Conservation (phyloP, 2,113 vertebrate species). For the Clarias magur region DNA sequence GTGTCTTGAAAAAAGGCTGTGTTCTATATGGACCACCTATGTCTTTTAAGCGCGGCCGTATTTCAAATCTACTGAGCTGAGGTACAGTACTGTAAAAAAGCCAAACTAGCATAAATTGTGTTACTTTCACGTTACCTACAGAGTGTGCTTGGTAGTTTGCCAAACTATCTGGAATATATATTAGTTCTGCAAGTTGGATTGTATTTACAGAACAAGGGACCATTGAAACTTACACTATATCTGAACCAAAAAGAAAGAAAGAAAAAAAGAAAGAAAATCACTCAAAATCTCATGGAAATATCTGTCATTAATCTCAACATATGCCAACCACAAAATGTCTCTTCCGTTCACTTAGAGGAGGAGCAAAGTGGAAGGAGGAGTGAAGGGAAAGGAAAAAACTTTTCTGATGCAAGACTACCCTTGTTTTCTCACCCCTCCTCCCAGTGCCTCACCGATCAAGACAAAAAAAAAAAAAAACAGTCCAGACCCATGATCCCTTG, state of each 20-base stretch:
- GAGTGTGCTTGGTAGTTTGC: background rate
- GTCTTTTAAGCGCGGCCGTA: background rate
- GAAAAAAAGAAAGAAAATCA: background rate
- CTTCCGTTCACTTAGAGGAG: constrained; percentile 17
- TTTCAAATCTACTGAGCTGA: constrained; percentile 4
- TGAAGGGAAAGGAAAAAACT: constrained; percentile 13
- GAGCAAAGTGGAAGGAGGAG: constrained; percentile 30
- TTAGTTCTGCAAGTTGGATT: constrained; percentile 8
- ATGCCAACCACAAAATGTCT: constrained; percentile 43
- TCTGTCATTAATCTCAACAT: constrained; percentile 16
- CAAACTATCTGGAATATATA: constrained; percentile 8
- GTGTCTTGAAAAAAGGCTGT: constrained; percentile 1
- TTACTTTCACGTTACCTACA: background rate
- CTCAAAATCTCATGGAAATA: constrained; percentile 51
- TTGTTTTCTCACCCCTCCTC: constrained; percentile 32
- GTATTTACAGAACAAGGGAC: background rate
- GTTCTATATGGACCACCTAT: background rate
- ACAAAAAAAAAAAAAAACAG: constrained; percentile 33
- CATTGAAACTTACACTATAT: background rate
- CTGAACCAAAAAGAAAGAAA: background rate
- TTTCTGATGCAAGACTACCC: constrained; percentile 38
- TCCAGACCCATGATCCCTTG: constrained; percentile 29
- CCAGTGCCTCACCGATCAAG: constrained; percentile 31
- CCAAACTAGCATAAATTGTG: background rate
- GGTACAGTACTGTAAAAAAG: background rate